Evolutionary conservation across 1,140 invertebrate genomes (phyloP).

Genomic region (Pseudomyrmex cubaensis): DNA sequence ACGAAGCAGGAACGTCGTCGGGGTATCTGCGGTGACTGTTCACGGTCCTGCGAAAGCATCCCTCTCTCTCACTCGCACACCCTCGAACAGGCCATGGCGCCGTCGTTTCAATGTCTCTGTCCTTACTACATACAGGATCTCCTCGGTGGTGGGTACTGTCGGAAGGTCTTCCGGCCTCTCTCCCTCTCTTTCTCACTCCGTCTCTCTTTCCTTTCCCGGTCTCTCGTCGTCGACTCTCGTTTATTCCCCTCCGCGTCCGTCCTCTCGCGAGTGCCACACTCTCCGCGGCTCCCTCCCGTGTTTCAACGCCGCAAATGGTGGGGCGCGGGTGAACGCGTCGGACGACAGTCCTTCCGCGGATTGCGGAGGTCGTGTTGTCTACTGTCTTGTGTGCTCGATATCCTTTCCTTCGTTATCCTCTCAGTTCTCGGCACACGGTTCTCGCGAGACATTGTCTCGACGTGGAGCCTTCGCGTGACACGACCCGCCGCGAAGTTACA

Average conservation of each 20-base stretch:
- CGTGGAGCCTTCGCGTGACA: constrained; percentile 42
- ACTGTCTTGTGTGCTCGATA: constrained; percentile 38
- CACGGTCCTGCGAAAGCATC: constrained; percentile 62
- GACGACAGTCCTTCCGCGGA: constrained; percentile 77
- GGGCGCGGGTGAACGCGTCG: constrained; percentile 63
- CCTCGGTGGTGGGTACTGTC: too few species aligned
- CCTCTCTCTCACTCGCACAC: constrained; percentile 61
- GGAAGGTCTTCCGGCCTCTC: constrained; percentile 8
- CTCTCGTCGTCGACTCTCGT: background rate
- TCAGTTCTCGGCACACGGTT: constrained; percentile 7
- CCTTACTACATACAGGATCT: constrained; percentile 8
- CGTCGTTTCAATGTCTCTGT: constrained; percentile 28
- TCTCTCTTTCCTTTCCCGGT: too few species aligned
- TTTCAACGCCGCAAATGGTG: constrained; percentile 44
- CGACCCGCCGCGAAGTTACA: background rate
- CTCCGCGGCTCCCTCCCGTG: constrained; percentile 49
- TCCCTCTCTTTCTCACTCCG: background rate
- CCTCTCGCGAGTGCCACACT: background rate
- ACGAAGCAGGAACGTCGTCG: background rate
- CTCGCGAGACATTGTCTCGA: constrained; percentile 22
- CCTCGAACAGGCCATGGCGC: constrained; percentile 2
- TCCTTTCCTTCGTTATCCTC: constrained; percentile 34
- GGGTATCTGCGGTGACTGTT: background rate
- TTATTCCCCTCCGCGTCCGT: background rate
- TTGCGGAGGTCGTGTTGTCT: constrained; percentile 74